Conservation (phyloP, 1,140 invertebrate genomes). For the Callitettix versicolor region DNA sequence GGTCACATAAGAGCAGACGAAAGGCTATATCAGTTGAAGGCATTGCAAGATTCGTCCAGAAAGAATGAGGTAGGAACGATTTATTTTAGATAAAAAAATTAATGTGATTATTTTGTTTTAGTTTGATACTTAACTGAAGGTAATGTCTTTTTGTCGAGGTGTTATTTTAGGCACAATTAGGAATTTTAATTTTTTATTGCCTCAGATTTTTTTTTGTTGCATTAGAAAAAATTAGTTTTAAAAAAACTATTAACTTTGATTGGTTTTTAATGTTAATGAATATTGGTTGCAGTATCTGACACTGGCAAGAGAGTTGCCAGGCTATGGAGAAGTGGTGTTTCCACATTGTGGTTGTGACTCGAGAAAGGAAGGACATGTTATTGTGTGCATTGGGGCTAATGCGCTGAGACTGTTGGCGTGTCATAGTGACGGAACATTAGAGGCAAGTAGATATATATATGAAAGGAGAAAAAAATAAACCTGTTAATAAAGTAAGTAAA, state of each 20-base stretch:
- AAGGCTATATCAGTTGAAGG: conserved; percentile 87
- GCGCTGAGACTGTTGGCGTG: conserved; percentile 80
- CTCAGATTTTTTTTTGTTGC: no score
- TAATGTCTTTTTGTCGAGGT: no score
- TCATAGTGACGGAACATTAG: conserved; percentile 71
- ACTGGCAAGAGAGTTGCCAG: conserved; percentile 71
- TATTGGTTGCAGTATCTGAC: conserved; percentile 65
- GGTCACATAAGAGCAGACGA: conserved; percentile 83
- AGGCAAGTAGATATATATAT: conserved; percentile 42
- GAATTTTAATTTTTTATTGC: no score
- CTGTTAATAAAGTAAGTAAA: no score
- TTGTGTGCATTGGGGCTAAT: conserved; percentile 60
- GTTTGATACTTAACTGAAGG: no score
- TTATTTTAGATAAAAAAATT: no score
- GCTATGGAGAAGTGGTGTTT: conserved; percentile 86
- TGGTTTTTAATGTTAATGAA: no score
- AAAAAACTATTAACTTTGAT: no score
- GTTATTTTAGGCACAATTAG: no score
- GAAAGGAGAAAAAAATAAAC: no score
- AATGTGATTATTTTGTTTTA: no score
- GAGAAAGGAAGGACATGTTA: conserved; percentile 81
- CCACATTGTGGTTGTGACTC: conserved; percentile 93
- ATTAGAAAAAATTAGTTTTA: no score
- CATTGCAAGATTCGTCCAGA: conserved; percentile 79
- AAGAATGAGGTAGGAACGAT: conserved; percentile 67